Percentiles rank a stretch among this genome's conserved stretches.
Evolutionary conservation across 2,113 vertebrate genomes (phyloP).

Genomic region (Passer domesticus): DNA sequence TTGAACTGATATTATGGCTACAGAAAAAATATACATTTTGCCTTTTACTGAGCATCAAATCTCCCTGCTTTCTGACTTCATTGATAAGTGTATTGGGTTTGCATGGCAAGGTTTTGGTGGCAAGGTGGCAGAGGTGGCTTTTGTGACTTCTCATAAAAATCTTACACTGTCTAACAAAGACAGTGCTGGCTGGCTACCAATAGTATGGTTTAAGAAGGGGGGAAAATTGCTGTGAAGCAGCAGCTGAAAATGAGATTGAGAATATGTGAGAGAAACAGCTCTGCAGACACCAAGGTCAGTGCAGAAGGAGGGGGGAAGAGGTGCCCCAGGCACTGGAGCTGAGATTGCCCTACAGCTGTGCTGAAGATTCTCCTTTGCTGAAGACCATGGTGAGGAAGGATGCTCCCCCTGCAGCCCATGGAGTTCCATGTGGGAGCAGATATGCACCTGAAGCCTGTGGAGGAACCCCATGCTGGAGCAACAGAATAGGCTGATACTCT

Average conservation of each 20-base stretch:
- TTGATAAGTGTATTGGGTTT: not conserved
- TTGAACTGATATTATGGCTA: not conserved
- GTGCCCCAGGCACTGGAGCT: fast-evolving
- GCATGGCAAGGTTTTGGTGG: fast-evolving
- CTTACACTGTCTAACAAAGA: fast-evolving
- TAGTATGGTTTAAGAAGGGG: not conserved
- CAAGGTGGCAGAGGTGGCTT: not conserved
- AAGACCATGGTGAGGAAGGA: not conserved
- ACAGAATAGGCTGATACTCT: fast-evolving
- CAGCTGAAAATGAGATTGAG: not conserved
- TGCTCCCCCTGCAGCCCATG: fast-evolving
- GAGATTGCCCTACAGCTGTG: not conserved
- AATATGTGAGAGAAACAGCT: not conserved
- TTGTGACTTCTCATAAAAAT: not conserved
- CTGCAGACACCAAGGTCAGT: not conserved
- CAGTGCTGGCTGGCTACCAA: fast-evolving
- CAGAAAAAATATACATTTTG: not conserved
- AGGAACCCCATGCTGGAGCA: fast-evolving
- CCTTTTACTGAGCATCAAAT: not conserved
- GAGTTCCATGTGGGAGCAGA: fast-evolving
- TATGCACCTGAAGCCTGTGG: fast-evolving
- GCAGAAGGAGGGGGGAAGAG: not conserved
- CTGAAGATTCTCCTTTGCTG: not conserved
- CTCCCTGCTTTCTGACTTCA: not conserved
- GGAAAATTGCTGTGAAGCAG: not conserved